These are phyloP conservation scores for Oscheius sp. DNA, from an alignment of 2,888 invertebrate genomes.

Conservation along the genomic window DNA sequence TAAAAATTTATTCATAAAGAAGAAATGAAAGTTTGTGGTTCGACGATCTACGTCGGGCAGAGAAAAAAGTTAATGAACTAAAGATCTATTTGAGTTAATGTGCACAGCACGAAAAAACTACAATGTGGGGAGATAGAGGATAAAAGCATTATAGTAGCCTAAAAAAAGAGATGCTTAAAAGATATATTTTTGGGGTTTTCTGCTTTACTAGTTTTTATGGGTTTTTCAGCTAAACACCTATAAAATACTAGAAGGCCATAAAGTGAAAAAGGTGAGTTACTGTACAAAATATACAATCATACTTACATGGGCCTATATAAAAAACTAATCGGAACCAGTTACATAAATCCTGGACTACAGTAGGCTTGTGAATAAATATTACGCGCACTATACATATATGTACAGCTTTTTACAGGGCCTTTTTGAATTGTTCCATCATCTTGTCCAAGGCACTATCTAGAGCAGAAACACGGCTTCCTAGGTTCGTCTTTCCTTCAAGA, in stretches of 20 bases:
- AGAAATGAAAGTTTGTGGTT: conserved; percentile 13
- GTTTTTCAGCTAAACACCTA: background rate
- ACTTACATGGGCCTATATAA: conserved; percentile 18
- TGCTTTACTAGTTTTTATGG: conserved; percentile 29
- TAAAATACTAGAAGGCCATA: conserved; percentile 12
- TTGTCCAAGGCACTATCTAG: conserved; percentile 20
- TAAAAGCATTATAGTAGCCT: conserved; percentile 7
- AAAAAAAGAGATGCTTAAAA: conserved; percentile 11
- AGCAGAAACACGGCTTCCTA: conserved; percentile 1
- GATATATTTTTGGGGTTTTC: conserved; percentile 25
- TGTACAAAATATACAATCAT: conserved; percentile 27
- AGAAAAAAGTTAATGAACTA: too few species aligned
- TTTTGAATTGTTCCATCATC: conserved; percentile 27
- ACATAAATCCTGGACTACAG: conserved; percentile 14
- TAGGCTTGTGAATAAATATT: conserved; percentile 23
- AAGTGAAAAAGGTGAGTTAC: conserved; percentile 16
- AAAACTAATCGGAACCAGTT: conserved; percentile 17
- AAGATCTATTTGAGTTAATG: conserved; percentile 14
- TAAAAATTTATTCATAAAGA: conserved; percentile 21
- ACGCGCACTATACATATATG: conserved; percentile 16
- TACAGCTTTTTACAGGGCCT: conserved; percentile 28
- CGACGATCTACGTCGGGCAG: conserved; percentile 12
- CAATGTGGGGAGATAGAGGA: background rate
- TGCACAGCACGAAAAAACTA: conserved; percentile 24
- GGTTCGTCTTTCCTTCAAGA: background rate